Base-by-base conservation (phyloP, 2,888 invertebrate species). In the Platerodrilus igneus region DNA sequence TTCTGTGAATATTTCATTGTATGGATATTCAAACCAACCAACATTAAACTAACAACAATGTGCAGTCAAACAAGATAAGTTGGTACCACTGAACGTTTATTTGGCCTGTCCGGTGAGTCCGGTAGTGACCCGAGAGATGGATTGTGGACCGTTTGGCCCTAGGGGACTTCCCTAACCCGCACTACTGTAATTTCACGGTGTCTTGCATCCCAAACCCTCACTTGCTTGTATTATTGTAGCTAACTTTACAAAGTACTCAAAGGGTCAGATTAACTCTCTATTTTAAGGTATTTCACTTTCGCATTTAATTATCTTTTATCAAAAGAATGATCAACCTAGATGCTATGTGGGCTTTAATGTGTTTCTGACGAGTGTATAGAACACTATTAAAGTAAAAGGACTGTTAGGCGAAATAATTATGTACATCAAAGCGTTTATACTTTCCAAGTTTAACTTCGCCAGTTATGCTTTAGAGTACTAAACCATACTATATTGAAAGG, bases 171-270 rank as follows among this genome's bases (percentile, higher is more conserved):
- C 50, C 48, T 48, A 50, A 50, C 51, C 55, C 66, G 54, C 59
- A 68, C 70, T 67, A 60, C 68, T 68, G 72, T 73, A 74, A 74
- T 73, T 74, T 74, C 73, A 74, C 74, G 74, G 71, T 73, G 70
- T 70, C 70, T 71, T 73, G 73, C 72, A 71, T 67, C 70, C 62
- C 69, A 70, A 71, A 72, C 68, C 68, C 66, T 42, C 45, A 48
- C 48, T 50, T 50, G 49, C 50, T 50, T 47, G 43, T 43, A 45
- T 50, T 47, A 45, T 50, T 50, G 45, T 47, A 47, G 41, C 45
- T 37, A 47, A 50, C 50, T 50, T 50, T 44, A 52, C 51, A 50
- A 50, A 50, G 50, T 50, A 50, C 50, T 51, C 53, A 47, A 53
- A 55, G 50, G 52, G 48, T 46, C 46, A 49, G 51, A 52, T 52